Conservation (phyloP, 2,888 invertebrate genomes). For the Archips xylosteana region DNA sequence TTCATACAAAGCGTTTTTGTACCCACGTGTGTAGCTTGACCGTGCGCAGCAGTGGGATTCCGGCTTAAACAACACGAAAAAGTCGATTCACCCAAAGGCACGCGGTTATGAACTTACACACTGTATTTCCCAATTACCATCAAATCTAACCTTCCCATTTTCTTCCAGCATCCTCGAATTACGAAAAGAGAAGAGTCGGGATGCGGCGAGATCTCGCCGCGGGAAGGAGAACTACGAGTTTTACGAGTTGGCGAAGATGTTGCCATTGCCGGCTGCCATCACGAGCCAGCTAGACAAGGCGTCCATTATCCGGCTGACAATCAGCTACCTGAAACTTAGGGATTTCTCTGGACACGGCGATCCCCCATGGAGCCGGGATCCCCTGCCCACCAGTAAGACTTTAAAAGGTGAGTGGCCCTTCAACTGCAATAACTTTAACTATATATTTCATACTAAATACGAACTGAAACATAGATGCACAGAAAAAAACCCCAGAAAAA, state of each 20-base stretch:
- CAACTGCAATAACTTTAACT: no score
- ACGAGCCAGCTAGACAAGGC: conserved; percentile 98
- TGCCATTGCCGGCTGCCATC: conserved; percentile 95
- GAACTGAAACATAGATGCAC: no score
- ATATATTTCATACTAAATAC: no score
- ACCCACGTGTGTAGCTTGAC: no score
- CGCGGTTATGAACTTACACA: no score
- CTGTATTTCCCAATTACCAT: background rate
- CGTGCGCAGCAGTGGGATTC: no score
- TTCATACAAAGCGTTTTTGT: no score
- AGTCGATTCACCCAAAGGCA: no score
- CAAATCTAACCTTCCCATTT: conserved; percentile 53
- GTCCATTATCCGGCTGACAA: conserved; percentile 97
- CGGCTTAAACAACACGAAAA: no score
- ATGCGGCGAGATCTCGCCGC: conserved; percentile 95
- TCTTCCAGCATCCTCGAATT: conserved; percentile 95
- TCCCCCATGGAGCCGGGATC: conserved; percentile 97
- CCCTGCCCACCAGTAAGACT: conserved; percentile 91
- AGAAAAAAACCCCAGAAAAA: no score
- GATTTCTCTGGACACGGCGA: conserved; percentile 98
- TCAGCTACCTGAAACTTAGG: conserved; percentile 96
- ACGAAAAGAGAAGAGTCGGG: conserved; percentile 96
- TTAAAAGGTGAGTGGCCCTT: conserved; percentile 88
- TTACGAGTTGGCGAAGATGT: conserved; percentile 97
- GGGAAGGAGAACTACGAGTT: conserved; percentile 99